Conservation (phyloP, 2,797 vertebrate species). For the Pitangus sulphuratus region DNA sequence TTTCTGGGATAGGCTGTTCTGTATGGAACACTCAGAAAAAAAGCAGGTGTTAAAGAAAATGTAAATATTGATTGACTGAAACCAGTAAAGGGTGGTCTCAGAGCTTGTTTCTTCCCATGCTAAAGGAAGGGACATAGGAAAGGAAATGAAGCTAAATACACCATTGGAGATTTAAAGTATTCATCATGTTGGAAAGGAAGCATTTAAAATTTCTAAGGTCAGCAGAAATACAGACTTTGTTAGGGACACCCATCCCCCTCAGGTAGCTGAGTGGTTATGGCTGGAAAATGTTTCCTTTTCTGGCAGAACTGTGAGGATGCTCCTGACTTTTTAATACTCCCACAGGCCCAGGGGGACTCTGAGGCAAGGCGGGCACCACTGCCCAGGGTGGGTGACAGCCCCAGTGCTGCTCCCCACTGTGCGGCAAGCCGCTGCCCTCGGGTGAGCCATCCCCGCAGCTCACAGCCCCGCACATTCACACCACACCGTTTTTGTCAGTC, state of each 20-base stretch:
- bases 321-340: not conserved
- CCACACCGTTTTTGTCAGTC: accelerated
- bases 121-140: not conserved
- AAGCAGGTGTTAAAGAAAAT: not conserved
- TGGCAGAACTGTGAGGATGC: accelerated
- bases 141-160: not conserved
- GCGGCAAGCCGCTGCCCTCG: accelerated
- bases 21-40: not conserved
- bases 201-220: not conserved
- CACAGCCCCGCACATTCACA: accelerated
- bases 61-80: not conserved
- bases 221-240: not conserved
- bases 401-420: not conserved
- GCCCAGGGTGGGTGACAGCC: not conserved
- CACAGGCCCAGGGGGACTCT: not conserved
- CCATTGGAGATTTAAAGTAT: not conserved
- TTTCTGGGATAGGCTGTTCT: not conserved
- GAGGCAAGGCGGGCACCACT: not conserved
- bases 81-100: not conserved
- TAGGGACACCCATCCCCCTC: not conserved
- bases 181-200: not conserved
- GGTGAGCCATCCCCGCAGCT: not conserved
- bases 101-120: not conserved
- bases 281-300: not conserved
- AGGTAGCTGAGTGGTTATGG: accelerated